Evolutionary conservation across 2,888 invertebrate species (phyloP), one percentile per base, ranked within the genome.

Genomic region (Ochropacha duplaris): DNA sequence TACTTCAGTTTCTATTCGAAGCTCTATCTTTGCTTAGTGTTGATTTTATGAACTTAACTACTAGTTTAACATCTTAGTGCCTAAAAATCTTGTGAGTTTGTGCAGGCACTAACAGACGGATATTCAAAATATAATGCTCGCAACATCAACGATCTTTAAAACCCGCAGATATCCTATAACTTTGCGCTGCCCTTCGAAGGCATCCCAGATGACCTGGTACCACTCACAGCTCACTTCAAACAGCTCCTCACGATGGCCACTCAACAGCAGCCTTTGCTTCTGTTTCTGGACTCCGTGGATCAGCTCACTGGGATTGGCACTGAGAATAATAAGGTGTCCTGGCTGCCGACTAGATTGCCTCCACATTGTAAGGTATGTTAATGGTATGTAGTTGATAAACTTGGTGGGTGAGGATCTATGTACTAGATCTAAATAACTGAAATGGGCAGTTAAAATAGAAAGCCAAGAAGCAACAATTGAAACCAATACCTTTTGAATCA

Each of bases 201-300:
- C 56, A 98, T 99, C 57, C 99, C 99, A 0, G 98, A 98, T 76
- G 99, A 99, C 83, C 90, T 99, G 71, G 98, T 99, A 28, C 99
- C 99, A 1, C 92, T 99, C 39, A 98, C 98, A 6, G 98, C 98
- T 0, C 97, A 99, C 88, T 98, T 99, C 90, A 99, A 99, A 88
- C 97, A 98, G 72, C 94, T 99, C 51, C 89, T 99, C 59, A 96
- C 97, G 8, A 94, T 96, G 84, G 98, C 98, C 0, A 96, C 94
- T 0, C 87, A 94, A 62, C 96, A 97, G 71, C 97, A 98, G 76
- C 99, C 99, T 0, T 91, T 99, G 50, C 94, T 98, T 0, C 93
- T 99, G 50, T 98, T 98, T 83, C 90, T 99, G 74, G 99, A 99
- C 86, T 99, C 99, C 0, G 97, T 99, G 1, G 99, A 99, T 91